Evolutionary conservation across 2,113 vertebrate genomes (phyloP), one percentile per base, ranked within the genome.

Genomic region (Euleptes europaea): DNA sequence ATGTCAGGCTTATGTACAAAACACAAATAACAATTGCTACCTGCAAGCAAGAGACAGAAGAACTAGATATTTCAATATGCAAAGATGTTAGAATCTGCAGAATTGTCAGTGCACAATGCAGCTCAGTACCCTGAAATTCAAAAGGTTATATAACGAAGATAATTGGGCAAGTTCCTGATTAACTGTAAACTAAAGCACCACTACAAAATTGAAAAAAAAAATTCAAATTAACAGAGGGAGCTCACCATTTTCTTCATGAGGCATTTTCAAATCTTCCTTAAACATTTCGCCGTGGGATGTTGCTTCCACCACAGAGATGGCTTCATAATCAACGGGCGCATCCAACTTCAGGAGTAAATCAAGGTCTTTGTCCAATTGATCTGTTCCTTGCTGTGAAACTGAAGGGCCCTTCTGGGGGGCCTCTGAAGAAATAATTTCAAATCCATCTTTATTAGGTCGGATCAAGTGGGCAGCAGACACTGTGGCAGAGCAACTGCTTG

Each of bases 331-430:
- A 23, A 88, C 23, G 4, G 97, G 95, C 23, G 94, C 96, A 85
- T 98, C 96, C 89, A 99, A 93, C 89, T 89, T 92, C 40, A 99
- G 97, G 82, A 99, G 95, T 89, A 95, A 91, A 88, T 99, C 98
- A 73, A 99, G 95, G 82, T 99, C 98, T 84, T 98, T 96, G 44
- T 98, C 97, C 35, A 95, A 88, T 9, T 94, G 91, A 82, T 98
- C 97, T 49, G 17, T 81, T 15, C 80, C 92, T 23, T 90, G 82
- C 66, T 90, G 87, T 49, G 72, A 69, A 0, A 80, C 33, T 44
- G 3, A 79, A 57, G 44, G 54, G 2, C 54, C 80, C 40, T 78
- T 82, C 80, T 80, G 92, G 5, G 91, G 47, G 1, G 66, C 57
- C 54, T 84, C 42, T 35, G 77, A 44, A 78, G 80, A 69, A 31